Evolutionary conservation across 1,140 invertebrate genomes (phyloP), one percentile per base, ranked within the genome.

Genomic region (Rhyzopertha dominica): DNA sequence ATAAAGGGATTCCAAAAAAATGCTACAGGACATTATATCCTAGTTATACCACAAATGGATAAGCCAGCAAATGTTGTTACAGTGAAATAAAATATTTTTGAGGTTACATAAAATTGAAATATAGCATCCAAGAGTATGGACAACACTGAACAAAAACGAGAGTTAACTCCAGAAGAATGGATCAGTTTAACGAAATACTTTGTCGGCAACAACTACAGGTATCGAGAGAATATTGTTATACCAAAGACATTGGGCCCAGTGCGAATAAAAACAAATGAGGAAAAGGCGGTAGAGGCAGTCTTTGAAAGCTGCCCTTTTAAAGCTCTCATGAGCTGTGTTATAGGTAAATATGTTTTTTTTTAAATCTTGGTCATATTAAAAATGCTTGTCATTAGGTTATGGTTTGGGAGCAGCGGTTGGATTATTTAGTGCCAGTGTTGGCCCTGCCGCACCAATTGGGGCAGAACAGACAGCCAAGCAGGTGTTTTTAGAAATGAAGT

Each of bases 231-330:
- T 59, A 83, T 93, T 14, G 80, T 92, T 39, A 85, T 93, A 61
- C 89, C 89, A 7, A 76, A 79, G 59, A 76, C 74, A 20, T 69
- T 88, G 34, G 85, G 82, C 7, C 85, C 84, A 5, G 74, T 85
- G 3, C 67, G 78, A 41, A 85, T 92, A 24, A 92, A 91, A 74
- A 81, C 84, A 1, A 83, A 85, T 54, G 87, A 93, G 66, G 88
- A 94, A 63, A 89, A 91, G 71, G 76, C 82, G 57, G 79, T 97
- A n/a, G 86, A 93, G 67, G 71, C 76, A 0, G 74, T 80, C 2
- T 84, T 95, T 61, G 93, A 98, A 71, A 95, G 91, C 63, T 98
- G 95, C 68, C 71, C 77, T 5, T 95, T 96, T 63, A 96, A 96
- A 74, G 83, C 90, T 19, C 56, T 82, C 0, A 85, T 93, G 66